phyloP scores from a whole-genome alignment of 2,888 invertebrate genomes.

The Parnassius orleans region DNA sequence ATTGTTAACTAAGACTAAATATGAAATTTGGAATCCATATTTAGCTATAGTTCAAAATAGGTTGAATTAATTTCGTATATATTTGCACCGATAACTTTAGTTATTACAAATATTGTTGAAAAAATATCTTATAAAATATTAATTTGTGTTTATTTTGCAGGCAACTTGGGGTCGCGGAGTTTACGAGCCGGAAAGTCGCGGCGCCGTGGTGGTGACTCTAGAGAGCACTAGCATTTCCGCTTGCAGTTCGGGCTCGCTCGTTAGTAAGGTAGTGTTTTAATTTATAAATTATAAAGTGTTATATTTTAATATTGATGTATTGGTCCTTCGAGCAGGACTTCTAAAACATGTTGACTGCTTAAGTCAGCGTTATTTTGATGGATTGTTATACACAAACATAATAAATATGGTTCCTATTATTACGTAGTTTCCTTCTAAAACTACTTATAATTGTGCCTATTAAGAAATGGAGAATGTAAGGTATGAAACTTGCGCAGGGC shows the following conservation, averaged over 20 bases:
- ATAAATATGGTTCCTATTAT: too few species aligned
- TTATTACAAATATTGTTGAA: too few species aligned
- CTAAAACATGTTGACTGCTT: too few species aligned
- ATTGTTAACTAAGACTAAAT: too few species aligned
- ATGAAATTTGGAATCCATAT: too few species aligned
- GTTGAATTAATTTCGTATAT: too few species aligned
- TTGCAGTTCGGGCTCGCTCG: conserved; percentile 96
- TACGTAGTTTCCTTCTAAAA: too few species aligned
- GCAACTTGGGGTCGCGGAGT: conserved; percentile 79
- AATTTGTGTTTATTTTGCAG: conserved; percentile 33
- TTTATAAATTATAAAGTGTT: not conserved
- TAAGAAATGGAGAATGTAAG: not conserved
- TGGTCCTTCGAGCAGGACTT: not conserved
- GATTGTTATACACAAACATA: too few species aligned
- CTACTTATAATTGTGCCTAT: not conserved
- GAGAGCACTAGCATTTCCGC: conserved; percentile 97
- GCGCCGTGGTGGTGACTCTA: conserved; percentile 96
- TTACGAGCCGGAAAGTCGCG: conserved; percentile 89
- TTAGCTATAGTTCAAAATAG: too few species aligned
- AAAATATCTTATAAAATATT: too few species aligned
- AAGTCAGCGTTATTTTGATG: too few species aligned
- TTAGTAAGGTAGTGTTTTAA: conserved; percentile 83
- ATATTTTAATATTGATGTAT: not conserved
- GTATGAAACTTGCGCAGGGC: conserved; percentile 67
- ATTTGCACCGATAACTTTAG: too few species aligned